Evolutionary conservation across 2,113 vertebrate species (phyloP).

Genomic region (Callorhinus ursinus): DNA sequence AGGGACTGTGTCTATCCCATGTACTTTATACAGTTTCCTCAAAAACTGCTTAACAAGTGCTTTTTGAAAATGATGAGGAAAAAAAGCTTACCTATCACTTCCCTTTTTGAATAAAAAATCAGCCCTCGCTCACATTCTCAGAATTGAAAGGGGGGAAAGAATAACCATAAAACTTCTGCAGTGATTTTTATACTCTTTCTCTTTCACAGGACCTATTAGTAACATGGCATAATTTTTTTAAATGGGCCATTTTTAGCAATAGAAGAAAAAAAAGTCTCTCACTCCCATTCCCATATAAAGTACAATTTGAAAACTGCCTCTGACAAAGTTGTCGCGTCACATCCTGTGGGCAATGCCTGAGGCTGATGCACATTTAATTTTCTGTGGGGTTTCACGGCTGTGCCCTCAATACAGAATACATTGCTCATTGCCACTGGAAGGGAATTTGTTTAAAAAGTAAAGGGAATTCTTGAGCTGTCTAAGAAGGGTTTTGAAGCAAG

Average conservation of each 20-base stretch:
- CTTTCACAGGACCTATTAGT: background rate
- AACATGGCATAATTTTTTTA: constrained; percentile 9
- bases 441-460: constrained; percentile 67
- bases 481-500: constrained; percentile 73
- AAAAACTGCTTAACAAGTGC: background rate
- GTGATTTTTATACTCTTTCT: background rate
- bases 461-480: constrained; percentile 64
- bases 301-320: constrained; percentile 73
- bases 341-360: constrained; percentile 76
- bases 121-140: background rate
- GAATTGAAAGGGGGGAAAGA: background rate
- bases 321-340: constrained; percentile 62
- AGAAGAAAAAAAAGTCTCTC: background rate
- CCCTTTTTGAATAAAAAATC: background rate
- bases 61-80: background rate
- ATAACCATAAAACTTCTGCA: background rate
- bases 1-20: background rate
- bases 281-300: constrained; percentile 16
- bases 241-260: constrained; percentile 66
- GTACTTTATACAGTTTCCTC: background rate
- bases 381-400: constrained; percentile 52
- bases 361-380: constrained; percentile 73
- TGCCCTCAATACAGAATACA: constrained; percentile 29
- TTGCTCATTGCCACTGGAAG: constrained; percentile 65
- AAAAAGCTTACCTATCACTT: background rate